These are phyloP conservation scores for Lagopus muta DNA, from an alignment of 2,113 vertebrate species.

Conservation along the genomic window DNA sequence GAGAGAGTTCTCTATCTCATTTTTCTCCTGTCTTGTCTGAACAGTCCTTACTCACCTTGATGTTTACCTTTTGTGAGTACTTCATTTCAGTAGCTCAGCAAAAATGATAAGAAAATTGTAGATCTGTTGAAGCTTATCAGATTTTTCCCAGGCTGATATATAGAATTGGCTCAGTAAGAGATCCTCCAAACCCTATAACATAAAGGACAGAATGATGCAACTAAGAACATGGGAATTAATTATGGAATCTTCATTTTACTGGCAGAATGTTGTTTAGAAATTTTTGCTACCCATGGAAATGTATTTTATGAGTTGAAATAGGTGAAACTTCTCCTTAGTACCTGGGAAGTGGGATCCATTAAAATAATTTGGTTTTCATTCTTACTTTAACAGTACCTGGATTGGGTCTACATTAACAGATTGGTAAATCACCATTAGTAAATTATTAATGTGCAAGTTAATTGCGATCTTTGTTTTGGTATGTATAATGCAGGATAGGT, in stretches of 20 bases:
- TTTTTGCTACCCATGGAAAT: neutral
- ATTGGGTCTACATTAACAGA: neutral
- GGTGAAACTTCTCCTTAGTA: neutral
- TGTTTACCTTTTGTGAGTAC: neutral
- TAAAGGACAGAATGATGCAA: neutral
- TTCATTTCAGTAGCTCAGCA: slow-evolving; percentile 24
- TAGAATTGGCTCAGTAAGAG: slow-evolving; percentile 22
- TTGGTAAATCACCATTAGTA: neutral
- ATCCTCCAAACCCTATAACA: neutral
- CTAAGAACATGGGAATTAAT: neutral
- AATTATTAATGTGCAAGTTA: neutral
- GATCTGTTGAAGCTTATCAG: slow-evolving; percentile 41
- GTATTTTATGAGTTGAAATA: neutral
- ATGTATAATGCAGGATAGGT: neutral
- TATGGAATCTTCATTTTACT: slow-evolving; percentile 5
- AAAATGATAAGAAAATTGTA: slow-evolving; percentile 20
- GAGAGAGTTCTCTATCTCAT: neutral
- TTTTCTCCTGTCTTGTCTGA: neutral
- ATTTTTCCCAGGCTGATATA: slow-evolving; percentile 25
- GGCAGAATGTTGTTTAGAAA: neutral
- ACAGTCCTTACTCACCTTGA: slow-evolving; percentile 6
- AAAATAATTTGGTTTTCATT: neutral
- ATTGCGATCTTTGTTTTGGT: neutral
- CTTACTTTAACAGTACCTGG: neutral
- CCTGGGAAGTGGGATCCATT: neutral